Evolutionary conservation across 2,797 vertebrate species (phyloP), one percentile per base, ranked within the genome.

Genomic region (Lutra lutra): DNA sequence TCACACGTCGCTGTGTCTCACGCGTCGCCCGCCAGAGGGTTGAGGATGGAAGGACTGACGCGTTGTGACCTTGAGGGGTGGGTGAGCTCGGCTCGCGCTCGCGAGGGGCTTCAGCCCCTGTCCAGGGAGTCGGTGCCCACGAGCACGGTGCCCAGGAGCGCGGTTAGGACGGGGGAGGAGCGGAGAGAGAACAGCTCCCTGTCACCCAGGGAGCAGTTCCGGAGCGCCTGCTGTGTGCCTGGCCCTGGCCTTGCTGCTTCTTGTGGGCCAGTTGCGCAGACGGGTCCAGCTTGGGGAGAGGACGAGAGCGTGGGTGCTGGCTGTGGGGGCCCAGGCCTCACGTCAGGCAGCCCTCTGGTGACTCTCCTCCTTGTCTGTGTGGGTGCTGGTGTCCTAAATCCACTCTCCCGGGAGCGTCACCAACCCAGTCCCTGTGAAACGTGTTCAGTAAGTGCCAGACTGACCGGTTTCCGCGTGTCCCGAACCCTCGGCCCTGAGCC

Each of bases 131-230:
- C 1, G 5, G 82, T 35, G 7, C 79, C 40, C 40, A 15, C 0
- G 32, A 54, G 40, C 54, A 4, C 6, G n/a, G 35, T 32, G 35
- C 56, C 13, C 18, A 10, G 72, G 40, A 18, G 72, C 23, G 70
- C 6, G 5, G 70, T 43, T 40, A 43, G 7, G 38, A 25, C 0
- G 1, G 58, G 12, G 20, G 58, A 3, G 25, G 72, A 29, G 7
- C 40, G 9, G 40, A 46, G 5, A 0, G 11, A 58, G 18, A 38
- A 11, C 1, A 5, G 46, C 1, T 29, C 7, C 38, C 14, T 1
- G 0, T 73, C 54, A 2, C 3, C 25, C 3, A 11, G 60, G 0
- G 17, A 21, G 40, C 40, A 8, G 15, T 25, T 32, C 0, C 0
- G 10, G 93, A 46, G 87, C 27, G 0, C 60, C 15, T n/a, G 72